Percentiles rank a stretch among this genome's conserved stretches.
Evolutionary conservation across 2,888 invertebrate genomes (phyloP).

Genomic region (Agriotes lineatus): DNA sequence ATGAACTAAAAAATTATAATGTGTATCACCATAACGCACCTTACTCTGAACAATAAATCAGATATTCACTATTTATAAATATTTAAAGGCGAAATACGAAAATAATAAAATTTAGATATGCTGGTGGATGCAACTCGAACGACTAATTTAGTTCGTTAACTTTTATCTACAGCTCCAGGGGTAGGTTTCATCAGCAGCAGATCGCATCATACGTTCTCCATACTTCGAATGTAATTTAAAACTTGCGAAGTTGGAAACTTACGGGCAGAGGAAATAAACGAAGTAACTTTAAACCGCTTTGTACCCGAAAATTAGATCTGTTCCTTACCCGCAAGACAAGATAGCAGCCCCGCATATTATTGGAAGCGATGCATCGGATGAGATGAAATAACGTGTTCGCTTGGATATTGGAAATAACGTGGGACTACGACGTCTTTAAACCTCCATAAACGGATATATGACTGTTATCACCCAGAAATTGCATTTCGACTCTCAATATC

Average conservation of each 20-base stretch:
- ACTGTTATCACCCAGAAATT: conserved; percentile 40
- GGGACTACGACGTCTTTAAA: conserved; percentile 27
- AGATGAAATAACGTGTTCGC: conserved; percentile 28
- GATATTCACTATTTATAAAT: too few species aligned
- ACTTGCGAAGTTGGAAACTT: neutral
- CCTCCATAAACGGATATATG: conserved; percentile 40
- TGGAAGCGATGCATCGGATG: conserved; percentile 17
- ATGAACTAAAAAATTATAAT: too few species aligned
- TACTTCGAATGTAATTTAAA: conserved; percentile 3
- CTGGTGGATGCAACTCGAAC: conserved; percentile 2
- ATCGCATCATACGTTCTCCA: neutral
- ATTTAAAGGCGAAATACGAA: too few species aligned
- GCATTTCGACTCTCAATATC: conserved; percentile 35
- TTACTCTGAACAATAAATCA: too few species aligned
- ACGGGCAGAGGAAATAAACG: neutral
- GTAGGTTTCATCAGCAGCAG: neutral
- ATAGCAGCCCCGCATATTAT: conserved; percentile 12
- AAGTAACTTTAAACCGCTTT: conserved; percentile 20
- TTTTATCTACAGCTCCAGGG: neutral
- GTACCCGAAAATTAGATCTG: conserved; percentile 13
- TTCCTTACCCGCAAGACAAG: conserved; percentile 3
- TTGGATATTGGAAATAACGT: conserved; percentile 35
- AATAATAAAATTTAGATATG: too few species aligned
- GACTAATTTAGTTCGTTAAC: conserved; percentile 13
- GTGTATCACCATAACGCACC: too few species aligned